These are phyloP conservation scores for Heliothis virescens DNA, from an alignment of 1,140 invertebrate species.

Conservation along the genomic window DNA sequence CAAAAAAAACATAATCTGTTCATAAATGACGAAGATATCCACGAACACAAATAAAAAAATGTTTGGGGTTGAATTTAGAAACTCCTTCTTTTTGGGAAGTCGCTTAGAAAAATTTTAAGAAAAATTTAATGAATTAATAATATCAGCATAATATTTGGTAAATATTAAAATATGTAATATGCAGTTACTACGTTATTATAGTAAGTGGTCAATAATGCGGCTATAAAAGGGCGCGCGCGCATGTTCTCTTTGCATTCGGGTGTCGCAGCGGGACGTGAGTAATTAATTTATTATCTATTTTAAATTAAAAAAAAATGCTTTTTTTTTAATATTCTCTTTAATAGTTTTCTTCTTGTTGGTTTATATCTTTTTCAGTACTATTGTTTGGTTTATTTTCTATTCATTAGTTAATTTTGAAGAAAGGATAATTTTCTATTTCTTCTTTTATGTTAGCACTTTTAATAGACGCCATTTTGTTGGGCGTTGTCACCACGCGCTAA, in stretches of 20 bases:
- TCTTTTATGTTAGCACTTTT: no score
- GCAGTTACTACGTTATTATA: conserved; percentile 24
- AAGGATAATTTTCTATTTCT: not conserved
- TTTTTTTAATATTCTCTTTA: not conserved
- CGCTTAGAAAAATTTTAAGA: not conserved
- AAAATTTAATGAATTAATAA: not conserved
- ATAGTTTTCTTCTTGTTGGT: conserved; percentile 47
- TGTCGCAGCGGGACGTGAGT: conserved; percentile 72
- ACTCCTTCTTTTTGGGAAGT: no score
- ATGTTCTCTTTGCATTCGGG: conserved; percentile 62
- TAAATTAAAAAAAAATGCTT: no score
- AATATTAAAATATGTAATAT: not conserved
- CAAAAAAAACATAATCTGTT: no score
- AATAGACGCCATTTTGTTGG: no score
- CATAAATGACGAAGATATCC: no score
- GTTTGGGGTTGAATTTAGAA: no score
- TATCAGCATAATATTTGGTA: not conserved
- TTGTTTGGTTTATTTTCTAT: not conserved
- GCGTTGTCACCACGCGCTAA: no score
- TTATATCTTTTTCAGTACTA: conserved; percentile 35
- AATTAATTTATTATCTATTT: conserved; percentile 41
- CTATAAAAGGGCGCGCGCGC: conserved; percentile 62
- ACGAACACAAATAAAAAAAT: no score
- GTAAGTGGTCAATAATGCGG: not conserved
- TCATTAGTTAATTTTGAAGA: not conserved